These are phyloP conservation scores for Macaria notata DNA, from an alignment of 2,888 invertebrate species.

Conservation along the genomic window DNA sequence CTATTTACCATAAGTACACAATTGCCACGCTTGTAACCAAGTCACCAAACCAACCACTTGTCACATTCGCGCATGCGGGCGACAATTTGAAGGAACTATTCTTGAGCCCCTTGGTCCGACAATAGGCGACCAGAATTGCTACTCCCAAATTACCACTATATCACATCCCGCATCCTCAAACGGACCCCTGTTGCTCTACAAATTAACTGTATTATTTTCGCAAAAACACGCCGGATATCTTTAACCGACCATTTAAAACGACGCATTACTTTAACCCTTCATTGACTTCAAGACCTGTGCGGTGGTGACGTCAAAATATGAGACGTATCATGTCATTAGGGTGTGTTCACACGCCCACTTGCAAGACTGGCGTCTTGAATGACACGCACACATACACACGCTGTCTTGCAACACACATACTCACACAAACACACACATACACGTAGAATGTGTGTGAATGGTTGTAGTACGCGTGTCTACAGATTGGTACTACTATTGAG, in stretches of 20 bases:
- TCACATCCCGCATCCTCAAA: conserved; percentile 68
- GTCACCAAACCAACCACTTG: conserved; percentile 36
- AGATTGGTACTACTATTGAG: conserved; percentile 60
- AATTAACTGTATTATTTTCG: conserved; percentile 55
- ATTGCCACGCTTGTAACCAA: too few relatives aligned
- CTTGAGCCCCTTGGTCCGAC: conserved; percentile 60
- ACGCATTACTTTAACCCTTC: too few relatives aligned
- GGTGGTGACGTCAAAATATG: conserved; percentile 63
- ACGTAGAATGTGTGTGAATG: conserved; percentile 59
- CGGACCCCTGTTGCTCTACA: conserved; percentile 53
- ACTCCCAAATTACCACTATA: conserved; percentile 77
- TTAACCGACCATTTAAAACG: conserved; percentile 14
- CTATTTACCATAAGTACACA: too few relatives aligned
- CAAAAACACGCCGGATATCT: conserved; percentile 38
- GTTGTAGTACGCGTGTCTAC: conserved; percentile 55
- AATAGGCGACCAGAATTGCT: conserved; percentile 70
- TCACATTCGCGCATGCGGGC: conserved; percentile 74
- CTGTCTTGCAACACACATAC: conserved; percentile 48
- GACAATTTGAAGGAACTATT: conserved; percentile 67
- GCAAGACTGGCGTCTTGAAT: conserved; percentile 70
- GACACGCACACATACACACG: conserved; percentile 70
- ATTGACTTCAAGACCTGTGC: conserved; percentile 46
- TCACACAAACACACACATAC: conserved; percentile 63
- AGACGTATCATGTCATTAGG: conserved; percentile 53
- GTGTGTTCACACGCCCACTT: conserved; percentile 71